These are phyloP conservation scores for Dysmachus trigonus DNA, from an alignment of 2,888 invertebrate genomes.

Conservation along the genomic window DNA sequence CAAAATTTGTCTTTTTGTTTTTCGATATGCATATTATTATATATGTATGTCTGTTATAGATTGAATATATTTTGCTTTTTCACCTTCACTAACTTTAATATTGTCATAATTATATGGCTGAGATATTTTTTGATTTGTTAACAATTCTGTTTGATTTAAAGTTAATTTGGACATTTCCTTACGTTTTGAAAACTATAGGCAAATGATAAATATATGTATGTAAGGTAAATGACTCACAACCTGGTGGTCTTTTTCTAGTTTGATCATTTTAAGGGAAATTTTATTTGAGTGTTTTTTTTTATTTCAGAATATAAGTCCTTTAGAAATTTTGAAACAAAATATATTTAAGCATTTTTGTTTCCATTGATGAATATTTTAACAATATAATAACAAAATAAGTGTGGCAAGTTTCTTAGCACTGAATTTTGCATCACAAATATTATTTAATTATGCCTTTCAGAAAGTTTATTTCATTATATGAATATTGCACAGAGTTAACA, in stretches of 20 bases:
- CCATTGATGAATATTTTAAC: background rate
- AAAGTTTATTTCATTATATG: background rate
- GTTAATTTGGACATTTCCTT: background rate
- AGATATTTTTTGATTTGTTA: background rate
- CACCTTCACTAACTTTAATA: background rate
- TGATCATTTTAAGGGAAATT: background rate
- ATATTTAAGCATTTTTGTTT: background rate
- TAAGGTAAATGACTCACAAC: constrained; percentile 11
- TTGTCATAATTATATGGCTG: background rate
- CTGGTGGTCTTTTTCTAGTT: constrained; percentile 26
- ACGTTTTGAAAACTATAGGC: background rate
- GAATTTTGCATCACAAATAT: background rate
- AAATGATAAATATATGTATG: background rate
- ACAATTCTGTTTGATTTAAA: background rate
- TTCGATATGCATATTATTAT: background rate
- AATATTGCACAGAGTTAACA: background rate
- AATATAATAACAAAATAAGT: background rate
- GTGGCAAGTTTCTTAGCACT: background rate
- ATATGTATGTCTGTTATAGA: background rate
- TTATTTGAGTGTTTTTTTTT: background rate
- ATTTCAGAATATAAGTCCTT: too few relatives aligned
- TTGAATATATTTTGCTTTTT: background rate
- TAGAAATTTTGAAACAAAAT: background rate
- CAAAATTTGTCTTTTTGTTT: background rate
- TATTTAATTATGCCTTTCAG: background rate